A percentile compares a stretch with the other conserved stretches of the same genome.
Conservation (phyloP, 2,113 vertebrate species). For the Rana temporaria region DNA sequence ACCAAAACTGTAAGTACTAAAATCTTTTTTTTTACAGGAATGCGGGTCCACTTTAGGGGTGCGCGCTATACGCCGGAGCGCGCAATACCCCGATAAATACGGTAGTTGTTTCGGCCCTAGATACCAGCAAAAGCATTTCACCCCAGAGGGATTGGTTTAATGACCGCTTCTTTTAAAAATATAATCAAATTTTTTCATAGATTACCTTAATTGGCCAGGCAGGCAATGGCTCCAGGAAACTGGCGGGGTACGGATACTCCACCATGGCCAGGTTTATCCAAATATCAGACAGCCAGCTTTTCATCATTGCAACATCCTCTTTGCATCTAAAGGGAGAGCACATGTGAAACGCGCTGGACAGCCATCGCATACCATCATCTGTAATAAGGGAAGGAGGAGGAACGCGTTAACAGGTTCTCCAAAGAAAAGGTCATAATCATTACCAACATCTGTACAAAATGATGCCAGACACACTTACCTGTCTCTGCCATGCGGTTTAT, state of each 20-base stretch:
- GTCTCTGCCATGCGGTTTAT: slow-evolving; percentile 79
- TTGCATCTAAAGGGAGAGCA: slow-evolving; percentile 79
- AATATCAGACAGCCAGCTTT: slow-evolving; percentile 90
- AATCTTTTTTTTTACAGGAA: no score
- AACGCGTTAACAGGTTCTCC: neutral
- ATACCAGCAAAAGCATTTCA: no score
- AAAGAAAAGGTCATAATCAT: no score
- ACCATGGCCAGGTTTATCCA: slow-evolving; percentile 97
- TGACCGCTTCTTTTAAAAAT: no score
- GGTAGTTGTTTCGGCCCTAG: no score
- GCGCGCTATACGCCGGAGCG: no score
- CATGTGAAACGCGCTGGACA: slow-evolving; percentile 81
- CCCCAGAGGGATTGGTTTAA: no score
- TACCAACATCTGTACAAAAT: neutral
- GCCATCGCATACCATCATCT: slow-evolving; percentile 85
- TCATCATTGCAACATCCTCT: slow-evolving; percentile 73
- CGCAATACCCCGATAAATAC: no score
- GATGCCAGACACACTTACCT: slow-evolving; percentile 69
- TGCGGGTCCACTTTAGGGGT: no score
- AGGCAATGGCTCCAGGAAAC: slow-evolving; percentile 92
- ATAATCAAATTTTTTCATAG: no score
- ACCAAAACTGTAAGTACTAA: no score
- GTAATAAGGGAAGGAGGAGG: neutral
- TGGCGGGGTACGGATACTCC: slow-evolving; percentile 90
- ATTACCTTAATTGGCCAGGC: slow-evolving; percentile 92